Base-by-base conservation (phyloP, 2,888 invertebrate genomes). In the Brachylomia viminalis region DNA sequence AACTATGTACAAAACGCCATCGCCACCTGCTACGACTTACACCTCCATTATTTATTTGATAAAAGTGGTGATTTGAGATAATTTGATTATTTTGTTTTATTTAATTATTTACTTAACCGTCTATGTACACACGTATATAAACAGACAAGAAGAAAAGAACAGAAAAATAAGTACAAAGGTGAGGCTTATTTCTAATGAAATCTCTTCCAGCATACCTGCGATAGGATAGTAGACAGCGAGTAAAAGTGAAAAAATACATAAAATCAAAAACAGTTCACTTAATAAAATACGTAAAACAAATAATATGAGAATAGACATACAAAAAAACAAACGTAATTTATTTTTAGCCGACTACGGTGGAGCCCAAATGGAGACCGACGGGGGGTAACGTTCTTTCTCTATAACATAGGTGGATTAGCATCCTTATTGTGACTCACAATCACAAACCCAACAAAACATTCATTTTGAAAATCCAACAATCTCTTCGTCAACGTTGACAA, bases 11-110 rank as follows among this genome's bases (percentile, higher is more conserved):
- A 56, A 15, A 27, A 27, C 27, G 15, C 27, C 47, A 49, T 49
- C 5, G 47, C 17, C 56, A 56, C 56, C 7, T 56, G 56, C 15
- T 27, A 27, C 56, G 49, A n/a, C 23, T 49, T 17, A 49, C 6
- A 66, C 45, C 45, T 70, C 70, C 30, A 20, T 66, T 58, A 30
- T 15, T 69, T 69, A 33, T 68, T 42, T 42, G 20, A 20, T 27
- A 27, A 20, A 38, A 38, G 7, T 20, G 27, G 27, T 70, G 4
- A 20, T 17, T 6, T 61, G 3, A 3, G 8, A 27, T 27, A 0
- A 23, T 17, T 66, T 66, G 15, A 42, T 64, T 27, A n/a, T 42
- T 64, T 42, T 64, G 8, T 54, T n/a, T n/a, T n/a, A n/a, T n/a
- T n/a, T n/a, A n/a, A n/a, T n/a, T n/a, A n/a, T n/a, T n/a, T n/a